Base-by-base conservation (phyloP, 2,113 vertebrate species). In the Mormyrus lacerda region DNA sequence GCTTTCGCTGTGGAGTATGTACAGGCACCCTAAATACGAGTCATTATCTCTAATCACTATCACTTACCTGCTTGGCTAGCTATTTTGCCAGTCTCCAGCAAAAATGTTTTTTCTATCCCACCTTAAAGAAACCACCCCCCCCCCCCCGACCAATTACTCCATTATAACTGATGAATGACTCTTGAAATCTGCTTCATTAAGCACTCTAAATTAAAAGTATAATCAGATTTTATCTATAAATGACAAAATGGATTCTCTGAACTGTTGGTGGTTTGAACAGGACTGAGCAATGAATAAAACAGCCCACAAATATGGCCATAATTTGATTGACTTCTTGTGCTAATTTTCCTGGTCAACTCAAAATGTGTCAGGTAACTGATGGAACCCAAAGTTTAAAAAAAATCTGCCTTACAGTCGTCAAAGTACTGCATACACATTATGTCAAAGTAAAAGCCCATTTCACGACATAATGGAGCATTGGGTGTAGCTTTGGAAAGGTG, bases 101-200 rank as follows among this genome's bases (percentile, higher is more conserved):
- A 91, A 92, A 93, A 91, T 92, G 89, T 91, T 94, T 82, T 88
- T 89, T 21, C 17, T 53, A 84, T 85, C 3, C 31, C 44, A n/a
- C 31, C 11, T 58, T 83, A 73, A 89, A 31, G 58, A 76, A 90
- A 88, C 84, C 76, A 69, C 85, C 19, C 79, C 47, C n/a, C n/a
- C n/a, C n/a, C n/a, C n/a, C n/a, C n/a, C n/a, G n/a, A n/a, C n/a
- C n/a, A 91, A 91, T 93, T 93, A 90, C 88, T 91, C 90, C 93
- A 94, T 96, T 96, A 96, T 91, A 92, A 94, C 93, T 97, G 97
- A 97, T 97, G 94, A 97, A 97, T 97, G 96, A 94, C 94, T 94
- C 88, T 92, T 93, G 93, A 91, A 91, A 94, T 92, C 90, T 84
- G 94, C 94, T 96, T 97, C 95, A 97, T 97, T 97, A 96, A 94